A percentile compares a stretch with the other conserved stretches of the same genome.
phyloP scores from a whole-genome alignment of 2,888 invertebrate genomes.

The Mamestra brassicae region DNA sequence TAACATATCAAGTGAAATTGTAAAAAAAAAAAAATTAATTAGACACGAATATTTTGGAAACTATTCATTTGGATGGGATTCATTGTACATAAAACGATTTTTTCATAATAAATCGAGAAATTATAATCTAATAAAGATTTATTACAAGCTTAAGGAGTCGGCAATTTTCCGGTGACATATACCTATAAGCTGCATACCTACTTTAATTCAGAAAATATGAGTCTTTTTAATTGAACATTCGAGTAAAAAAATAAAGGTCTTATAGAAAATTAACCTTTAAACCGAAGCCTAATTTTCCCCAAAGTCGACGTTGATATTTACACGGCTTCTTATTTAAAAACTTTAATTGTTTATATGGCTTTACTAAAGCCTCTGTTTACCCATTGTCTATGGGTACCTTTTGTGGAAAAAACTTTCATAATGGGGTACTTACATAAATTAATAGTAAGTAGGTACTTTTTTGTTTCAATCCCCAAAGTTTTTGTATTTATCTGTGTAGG shows the following conservation, averaged over 20 bases:
- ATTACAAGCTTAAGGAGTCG: too few species aligned
- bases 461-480: neutral
- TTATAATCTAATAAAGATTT: too few species aligned
- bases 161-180: too few species aligned
- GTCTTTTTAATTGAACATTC: too few species aligned
- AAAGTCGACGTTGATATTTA: constrained; percentile 3
- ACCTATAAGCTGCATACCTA: too few species aligned
- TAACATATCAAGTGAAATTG: too few species aligned
- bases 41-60: too few species aligned
- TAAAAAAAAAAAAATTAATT: too few species aligned
- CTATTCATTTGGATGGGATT: too few species aligned
- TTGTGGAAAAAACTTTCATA: constrained; percentile 8
- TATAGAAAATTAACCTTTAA: neutral
- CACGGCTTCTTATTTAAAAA: constrained; percentile 15
- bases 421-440: neutral
- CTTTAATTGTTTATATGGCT: constrained; percentile 1
- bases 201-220: too few species aligned
- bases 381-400: neutral
- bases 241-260: neutral
- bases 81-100: too few species aligned
- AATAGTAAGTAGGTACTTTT: neutral
- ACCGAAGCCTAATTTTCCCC: constrained; percentile 2
- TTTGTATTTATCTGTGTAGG: neutral
- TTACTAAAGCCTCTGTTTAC: neutral
- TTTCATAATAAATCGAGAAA: too few species aligned